Percentiles rank a stretch among this genome's conserved stretches.
These are phyloP conservation scores for Copsychus sechellarum DNA, from an alignment of 2,113 vertebrate genomes.

Conservation along the genomic window DNA sequence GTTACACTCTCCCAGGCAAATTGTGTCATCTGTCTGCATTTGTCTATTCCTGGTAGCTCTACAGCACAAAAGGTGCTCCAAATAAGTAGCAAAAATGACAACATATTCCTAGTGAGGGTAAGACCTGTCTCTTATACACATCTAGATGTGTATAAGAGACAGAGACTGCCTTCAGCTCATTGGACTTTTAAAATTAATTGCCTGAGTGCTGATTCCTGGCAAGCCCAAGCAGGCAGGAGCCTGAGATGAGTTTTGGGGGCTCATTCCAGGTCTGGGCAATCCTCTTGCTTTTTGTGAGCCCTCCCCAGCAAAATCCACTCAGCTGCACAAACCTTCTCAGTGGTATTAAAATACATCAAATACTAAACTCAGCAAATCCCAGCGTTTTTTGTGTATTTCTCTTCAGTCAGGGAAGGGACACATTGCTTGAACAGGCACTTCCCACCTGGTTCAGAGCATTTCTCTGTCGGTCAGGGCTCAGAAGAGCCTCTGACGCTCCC, in stretches of 20 bases:
- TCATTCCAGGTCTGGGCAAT: background rate
- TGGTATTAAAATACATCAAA: background rate
- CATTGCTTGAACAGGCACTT: background rate
- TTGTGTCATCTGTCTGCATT: background rate
- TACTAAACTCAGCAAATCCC: background rate
- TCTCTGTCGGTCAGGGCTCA: rapidly evolving
- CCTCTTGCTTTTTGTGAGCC: background rate
- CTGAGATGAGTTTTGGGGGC: background rate
- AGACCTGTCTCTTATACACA: no score
- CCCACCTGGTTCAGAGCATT: background rate
- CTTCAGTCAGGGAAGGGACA: background rate
- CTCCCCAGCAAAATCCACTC: background rate
- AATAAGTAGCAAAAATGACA: background rate
- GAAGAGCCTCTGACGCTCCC: background rate
- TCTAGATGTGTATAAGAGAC: no score
- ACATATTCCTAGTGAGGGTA: background rate
- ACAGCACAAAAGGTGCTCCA: background rate
- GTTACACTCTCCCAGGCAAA: background rate
- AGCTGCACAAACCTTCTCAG: background rate
- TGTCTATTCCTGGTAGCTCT: background rate
- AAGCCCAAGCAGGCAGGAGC: background rate
- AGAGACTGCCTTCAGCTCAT: conserved; percentile 39
- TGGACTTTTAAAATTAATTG: background rate
- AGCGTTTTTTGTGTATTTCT: background rate
- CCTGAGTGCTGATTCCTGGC: conserved; percentile 2